These are phyloP conservation scores for Lepidurus couesii DNA, from an alignment of 1,140 invertebrate genomes.

Conservation along the genomic window DNA sequence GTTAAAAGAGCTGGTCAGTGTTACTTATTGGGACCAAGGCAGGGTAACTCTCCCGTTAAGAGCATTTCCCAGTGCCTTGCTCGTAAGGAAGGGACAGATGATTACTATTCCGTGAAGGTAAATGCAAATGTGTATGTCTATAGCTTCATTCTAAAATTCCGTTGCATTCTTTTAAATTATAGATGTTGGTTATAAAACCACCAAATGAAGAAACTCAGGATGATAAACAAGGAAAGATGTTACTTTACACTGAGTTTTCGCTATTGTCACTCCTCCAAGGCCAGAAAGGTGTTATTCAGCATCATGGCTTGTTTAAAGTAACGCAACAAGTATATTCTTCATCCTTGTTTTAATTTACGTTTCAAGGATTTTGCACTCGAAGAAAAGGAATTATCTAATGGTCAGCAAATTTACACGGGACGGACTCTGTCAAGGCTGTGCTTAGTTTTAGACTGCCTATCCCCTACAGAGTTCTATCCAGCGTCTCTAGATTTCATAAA, in stretches of 20 bases:
- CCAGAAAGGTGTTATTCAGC: constrained; percentile 68
- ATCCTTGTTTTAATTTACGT: constrained; percentile 32
- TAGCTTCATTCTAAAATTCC: not conserved
- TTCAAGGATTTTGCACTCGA: constrained; percentile 63
- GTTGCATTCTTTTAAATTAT: constrained; percentile 36
- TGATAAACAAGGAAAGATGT: constrained; percentile 73
- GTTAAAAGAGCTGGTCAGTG: constrained; percentile 62
- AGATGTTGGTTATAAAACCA: constrained; percentile 54
- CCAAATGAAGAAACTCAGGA: constrained; percentile 63
- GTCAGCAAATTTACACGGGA: constrained; percentile 56
- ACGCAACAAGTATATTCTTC: not conserved
- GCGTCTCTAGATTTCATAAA: constrained; percentile 64
- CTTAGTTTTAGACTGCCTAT: constrained; percentile 70
- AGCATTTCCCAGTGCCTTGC: constrained; percentile 74
- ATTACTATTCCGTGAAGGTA: constrained; percentile 72
- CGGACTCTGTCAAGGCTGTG: constrained; percentile 58
- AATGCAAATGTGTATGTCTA: not conserved
- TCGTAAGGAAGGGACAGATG: constrained; percentile 62
- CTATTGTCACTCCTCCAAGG: constrained; percentile 63
- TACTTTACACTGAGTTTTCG: constrained; percentile 73
- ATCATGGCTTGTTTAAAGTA: constrained; percentile 75
- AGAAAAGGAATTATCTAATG: constrained; percentile 52
- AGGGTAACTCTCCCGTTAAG: constrained; percentile 68
- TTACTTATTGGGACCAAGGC: constrained; percentile 58
- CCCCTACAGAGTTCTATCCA: constrained; percentile 65